Evolutionary conservation across 2,797 vertebrate species (phyloP).

Genomic region (Nyctalus aviator): DNA sequence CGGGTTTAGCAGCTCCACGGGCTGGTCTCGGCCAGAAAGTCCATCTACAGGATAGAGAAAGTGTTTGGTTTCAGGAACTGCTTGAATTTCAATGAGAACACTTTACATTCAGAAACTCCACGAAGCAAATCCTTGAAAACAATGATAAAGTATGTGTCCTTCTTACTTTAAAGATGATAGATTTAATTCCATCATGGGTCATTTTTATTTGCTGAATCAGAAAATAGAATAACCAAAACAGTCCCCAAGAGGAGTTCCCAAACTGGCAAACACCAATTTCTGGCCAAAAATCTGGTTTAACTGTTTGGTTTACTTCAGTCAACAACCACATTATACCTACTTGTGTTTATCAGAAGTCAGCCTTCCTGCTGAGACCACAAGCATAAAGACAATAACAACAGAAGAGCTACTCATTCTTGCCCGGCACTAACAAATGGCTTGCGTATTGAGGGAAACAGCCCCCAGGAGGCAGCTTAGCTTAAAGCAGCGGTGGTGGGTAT

Average conservation of each 20-base stretch:
- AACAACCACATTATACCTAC: neutral
- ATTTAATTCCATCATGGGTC: fast-evolving
- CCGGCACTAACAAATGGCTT: neutral
- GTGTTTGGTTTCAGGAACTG: slow-evolving; percentile 28
- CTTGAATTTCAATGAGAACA: neutral
- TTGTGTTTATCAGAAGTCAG: neutral
- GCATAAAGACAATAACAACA: neutral
- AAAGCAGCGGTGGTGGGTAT: neutral
- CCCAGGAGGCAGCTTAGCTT: neutral
- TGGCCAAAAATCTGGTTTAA: neutral
- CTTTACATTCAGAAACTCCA: neutral
- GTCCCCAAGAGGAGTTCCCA: neutral
- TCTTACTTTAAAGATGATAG: neutral
- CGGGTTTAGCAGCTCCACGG: slow-evolving; percentile 93
- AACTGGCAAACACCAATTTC: neutral
- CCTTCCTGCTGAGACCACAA: neutral
- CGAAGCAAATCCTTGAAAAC: neutral
- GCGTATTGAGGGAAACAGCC: neutral
- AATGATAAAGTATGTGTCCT: neutral
- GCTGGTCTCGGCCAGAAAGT: slow-evolving; percentile 93
- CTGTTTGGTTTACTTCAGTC: fast-evolving
- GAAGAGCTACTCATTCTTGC: neutral
- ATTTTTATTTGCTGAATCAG: neutral
- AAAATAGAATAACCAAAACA: neutral
- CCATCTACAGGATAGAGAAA: slow-evolving; percentile 90